Percentiles rank a stretch among this genome's conserved stretches.
Conservation (phyloP, 2,113 vertebrate genomes). For the Typhlomys cinereus region DNA sequence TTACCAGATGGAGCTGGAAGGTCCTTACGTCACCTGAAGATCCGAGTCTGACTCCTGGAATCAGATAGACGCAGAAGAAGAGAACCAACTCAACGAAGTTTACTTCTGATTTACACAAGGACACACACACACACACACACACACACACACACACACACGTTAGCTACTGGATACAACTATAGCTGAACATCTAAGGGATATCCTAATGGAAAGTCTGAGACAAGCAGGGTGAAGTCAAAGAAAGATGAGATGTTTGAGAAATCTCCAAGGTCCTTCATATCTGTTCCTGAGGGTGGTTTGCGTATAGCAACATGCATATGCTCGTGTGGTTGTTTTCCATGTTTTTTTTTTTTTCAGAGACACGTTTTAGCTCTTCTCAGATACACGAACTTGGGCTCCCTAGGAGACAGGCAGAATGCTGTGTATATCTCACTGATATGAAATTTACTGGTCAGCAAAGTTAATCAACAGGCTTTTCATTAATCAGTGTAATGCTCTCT, state of each 20-base stretch:
- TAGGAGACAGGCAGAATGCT: not conserved
- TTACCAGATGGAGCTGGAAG: too few species aligned
- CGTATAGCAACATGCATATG: not conserved
- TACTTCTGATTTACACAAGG: too few species aligned
- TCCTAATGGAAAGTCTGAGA: not conserved
- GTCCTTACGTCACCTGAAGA: too few species aligned
- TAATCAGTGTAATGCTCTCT: slow-evolving; percentile 60
- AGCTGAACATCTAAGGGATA: not conserved
- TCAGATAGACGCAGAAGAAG: too few species aligned
- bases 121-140: too few species aligned
- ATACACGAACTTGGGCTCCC: not conserved
- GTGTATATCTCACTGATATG: slow-evolving; percentile 5
- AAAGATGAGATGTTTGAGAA: not conserved
- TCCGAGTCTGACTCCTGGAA: too few species aligned
- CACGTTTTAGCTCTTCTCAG: not conserved
- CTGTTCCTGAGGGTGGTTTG: not conserved
- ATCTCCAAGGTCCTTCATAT: not conserved
- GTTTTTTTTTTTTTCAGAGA: not conserved
- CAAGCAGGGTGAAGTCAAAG: not conserved
- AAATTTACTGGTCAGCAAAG: slow-evolving; percentile 54
- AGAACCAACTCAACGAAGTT: too few species aligned
- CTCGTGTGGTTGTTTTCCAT: not conserved
- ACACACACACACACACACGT: too few species aligned
- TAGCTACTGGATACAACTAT: not conserved
- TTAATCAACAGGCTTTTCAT: slow-evolving; percentile 62